These are phyloP conservation scores for Spermophilus dauricus DNA, from an alignment of 2,113 vertebrate species.

Conservation along the genomic window DNA sequence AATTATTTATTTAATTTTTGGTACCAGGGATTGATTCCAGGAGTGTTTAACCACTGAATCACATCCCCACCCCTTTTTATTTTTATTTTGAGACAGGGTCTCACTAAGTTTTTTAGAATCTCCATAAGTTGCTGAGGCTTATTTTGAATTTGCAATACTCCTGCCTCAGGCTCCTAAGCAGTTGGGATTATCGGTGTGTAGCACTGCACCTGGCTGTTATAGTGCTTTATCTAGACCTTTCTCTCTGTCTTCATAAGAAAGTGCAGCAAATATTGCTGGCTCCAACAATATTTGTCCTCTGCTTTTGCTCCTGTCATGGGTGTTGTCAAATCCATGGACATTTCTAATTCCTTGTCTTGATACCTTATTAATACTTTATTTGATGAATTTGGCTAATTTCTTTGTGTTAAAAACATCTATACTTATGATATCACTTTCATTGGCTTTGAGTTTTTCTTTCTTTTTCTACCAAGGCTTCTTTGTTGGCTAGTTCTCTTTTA, in stretches of 20 bases:
- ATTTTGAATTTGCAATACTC: too few species aligned
- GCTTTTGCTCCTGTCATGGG: background rate
- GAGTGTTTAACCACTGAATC: too few species aligned
- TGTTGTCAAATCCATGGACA: background rate
- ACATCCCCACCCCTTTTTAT: too few species aligned
- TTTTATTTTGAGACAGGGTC: too few species aligned
- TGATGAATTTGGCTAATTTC: background rate
- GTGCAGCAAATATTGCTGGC: background rate
- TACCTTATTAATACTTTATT: background rate
- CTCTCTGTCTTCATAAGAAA: background rate
- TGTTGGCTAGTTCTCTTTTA: background rate
- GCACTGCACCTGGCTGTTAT: too few species aligned
- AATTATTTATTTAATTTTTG: too few species aligned
- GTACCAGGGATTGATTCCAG: too few species aligned
- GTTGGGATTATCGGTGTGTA: too few species aligned
- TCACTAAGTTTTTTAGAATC: too few species aligned
- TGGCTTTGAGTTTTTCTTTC: background rate
- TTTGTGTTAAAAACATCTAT: background rate
- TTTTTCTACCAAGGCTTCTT: background rate
- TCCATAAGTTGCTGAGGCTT: too few species aligned
- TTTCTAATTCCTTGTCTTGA: background rate
- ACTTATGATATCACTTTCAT: background rate
- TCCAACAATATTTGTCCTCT: background rate
- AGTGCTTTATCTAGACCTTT: background rate
- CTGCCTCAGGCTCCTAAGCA: too few species aligned